A percentile compares a stretch with the other conserved stretches of the same genome.
These are phyloP conservation scores for Dendroctonus ponderosae DNA, from an alignment of 1,140 invertebrate genomes.

Conservation along the genomic window DNA sequence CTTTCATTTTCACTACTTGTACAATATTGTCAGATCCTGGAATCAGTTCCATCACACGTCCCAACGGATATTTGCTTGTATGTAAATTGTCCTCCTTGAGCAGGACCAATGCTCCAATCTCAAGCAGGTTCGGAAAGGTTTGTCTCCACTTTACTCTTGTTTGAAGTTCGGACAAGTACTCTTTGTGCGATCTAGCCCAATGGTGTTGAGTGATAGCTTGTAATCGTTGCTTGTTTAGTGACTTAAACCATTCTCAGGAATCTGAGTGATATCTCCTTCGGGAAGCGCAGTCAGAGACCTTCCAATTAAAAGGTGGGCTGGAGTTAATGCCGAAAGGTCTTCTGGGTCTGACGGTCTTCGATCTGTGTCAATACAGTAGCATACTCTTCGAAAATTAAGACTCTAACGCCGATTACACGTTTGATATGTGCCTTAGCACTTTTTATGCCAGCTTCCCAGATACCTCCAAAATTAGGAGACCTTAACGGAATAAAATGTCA, in stretches of 20 bases:
- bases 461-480: conserved; percentile 48
- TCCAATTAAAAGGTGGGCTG: conserved; percentile 29
- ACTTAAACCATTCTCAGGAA: conserved; percentile 39
- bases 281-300: background rate
- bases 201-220: conserved; percentile 41
- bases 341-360: conserved; percentile 39
- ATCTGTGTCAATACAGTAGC: conserved; percentile 36
- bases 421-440: conserved; percentile 41
- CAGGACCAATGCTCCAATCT: conserved; percentile 9
- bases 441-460: conserved; percentile 48
- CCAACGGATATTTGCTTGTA: background rate
- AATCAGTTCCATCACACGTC: background rate
- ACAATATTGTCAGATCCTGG: background rate
- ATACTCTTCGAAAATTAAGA: conserved; percentile 41
- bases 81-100: conserved; percentile 3
- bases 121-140: background rate
- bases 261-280: conserved; percentile 48
- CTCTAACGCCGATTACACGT: conserved; percentile 23
- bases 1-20: background rate
- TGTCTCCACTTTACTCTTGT: conserved; percentile 38
- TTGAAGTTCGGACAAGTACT: conserved; percentile 43
- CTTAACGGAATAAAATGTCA: conserved; percentile 38
- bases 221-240: conserved; percentile 41
- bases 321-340: conserved; percentile 43
- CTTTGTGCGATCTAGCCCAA: conserved; percentile 41